Evolutionary conservation across 1,140 invertebrate species (phyloP), one percentile per base, ranked within the genome.

Genomic region (Sitophilus oryzae): DNA sequence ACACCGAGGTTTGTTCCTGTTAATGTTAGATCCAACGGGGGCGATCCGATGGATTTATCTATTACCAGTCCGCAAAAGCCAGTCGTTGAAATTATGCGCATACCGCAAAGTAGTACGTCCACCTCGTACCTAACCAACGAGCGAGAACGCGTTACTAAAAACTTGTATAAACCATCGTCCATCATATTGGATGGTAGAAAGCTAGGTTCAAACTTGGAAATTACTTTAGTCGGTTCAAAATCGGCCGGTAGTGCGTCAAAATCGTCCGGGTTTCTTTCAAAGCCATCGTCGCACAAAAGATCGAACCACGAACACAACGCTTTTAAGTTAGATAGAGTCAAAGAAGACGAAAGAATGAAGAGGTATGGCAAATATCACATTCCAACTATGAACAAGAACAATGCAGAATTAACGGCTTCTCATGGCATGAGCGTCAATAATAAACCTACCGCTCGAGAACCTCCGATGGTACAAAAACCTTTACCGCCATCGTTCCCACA

Each of bases 161-260:
- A 62, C 22, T 40, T 57, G 16, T 61, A 62, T 22, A 66, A 59
- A 55, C 50, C 58, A 30, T 20, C 35, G 10, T 52, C 61, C 1
- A 63, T 64, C 1, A 9, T 69, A 34, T 43, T 70, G 15, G 70
- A 71, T 22, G 64, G 61, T 15, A 54, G 68, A 30, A 60, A 66
- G 23, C 71, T 80, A 3, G 77, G 75, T 1, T 77, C 77, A 0
- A 80, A 81, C 62, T 60, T 83, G 43, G 80, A 83, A 67, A 82
- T 83, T 30, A 83, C 79, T 0, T 59, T 82, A 57, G 79, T 83
- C 1, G 61, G 57, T 11, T 46, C 59, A 8, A 60, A 62, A 40
- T n/a, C 15, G 3, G 10, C 45, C 3, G n/a, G 8, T n/a, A 25
- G 10, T 14, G 19, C 43, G 4, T 23, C 3, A 34, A 25, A 15